phyloP scores from a whole-genome alignment of 2,797 vertebrate species.

The Anabacerthia variegaticeps region DNA sequence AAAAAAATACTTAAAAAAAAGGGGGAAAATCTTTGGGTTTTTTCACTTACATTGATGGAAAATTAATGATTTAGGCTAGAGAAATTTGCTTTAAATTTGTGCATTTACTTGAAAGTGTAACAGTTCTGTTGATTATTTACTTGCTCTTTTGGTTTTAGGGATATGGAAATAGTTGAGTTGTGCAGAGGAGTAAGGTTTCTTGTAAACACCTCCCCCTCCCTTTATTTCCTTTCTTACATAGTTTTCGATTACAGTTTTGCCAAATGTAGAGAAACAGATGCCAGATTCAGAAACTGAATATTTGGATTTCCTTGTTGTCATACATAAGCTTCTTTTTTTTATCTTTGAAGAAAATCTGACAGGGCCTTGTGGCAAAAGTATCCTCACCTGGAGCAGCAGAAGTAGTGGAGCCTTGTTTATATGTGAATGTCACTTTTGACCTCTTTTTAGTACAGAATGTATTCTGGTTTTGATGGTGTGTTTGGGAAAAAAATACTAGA shows the following conservation, averaged over 20 bases:
- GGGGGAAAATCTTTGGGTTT: rapidly evolving
- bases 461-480: neutral
- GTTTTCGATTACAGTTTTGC: neutral
- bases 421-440: neutral
- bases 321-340: neutral
- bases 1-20: neutral
- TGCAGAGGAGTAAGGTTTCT: neutral
- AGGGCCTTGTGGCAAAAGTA: neutral
- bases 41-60: neutral
- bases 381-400: neutral
- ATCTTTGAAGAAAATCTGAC: neutral
- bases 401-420: neutral
- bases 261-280: neutral
- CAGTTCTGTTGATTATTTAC: neutral
- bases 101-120: neutral
- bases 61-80: neutral
- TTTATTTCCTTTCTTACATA: neutral
- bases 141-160: neutral
- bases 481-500: neutral
- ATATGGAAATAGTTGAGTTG: neutral
- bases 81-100: neutral
- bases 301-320: neutral
- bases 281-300: neutral
- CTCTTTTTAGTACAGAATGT: neutral
- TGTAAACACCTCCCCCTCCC: rapidly evolving